phyloP scores from a whole-genome alignment of 2,113 vertebrate genomes.

The Neolamprologus sp. region DNA sequence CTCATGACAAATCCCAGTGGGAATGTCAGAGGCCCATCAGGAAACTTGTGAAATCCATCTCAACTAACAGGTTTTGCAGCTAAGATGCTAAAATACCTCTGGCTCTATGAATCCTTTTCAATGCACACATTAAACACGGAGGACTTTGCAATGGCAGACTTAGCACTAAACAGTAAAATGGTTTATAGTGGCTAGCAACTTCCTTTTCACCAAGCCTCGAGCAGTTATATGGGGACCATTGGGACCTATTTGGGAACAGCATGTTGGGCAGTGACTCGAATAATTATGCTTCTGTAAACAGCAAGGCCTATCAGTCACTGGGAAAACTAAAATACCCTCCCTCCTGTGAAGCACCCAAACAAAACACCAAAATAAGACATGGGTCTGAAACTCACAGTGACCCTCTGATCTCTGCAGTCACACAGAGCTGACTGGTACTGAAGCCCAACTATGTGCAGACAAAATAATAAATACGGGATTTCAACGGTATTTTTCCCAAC shows the following conservation, averaged over 20 bases:
- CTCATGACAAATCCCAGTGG: conserved; percentile 50
- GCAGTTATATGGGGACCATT: neutral
- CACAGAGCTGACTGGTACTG: neutral
- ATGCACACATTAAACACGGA: neutral
- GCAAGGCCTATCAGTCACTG: conserved; percentile 28
- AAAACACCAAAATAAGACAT: conserved; percentile 46
- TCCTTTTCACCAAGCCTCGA: neutral
- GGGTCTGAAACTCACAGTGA: conserved; percentile 11
- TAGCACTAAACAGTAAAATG: conserved; percentile 12
- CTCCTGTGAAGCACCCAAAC: conserved; percentile 35
- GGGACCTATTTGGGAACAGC: conserved; percentile 31
- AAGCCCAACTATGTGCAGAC: neutral
- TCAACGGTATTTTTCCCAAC: neutral
- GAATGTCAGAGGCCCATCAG: conserved; percentile 41
- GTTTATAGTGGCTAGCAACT: conserved; percentile 19
- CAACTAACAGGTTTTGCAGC: neutral
- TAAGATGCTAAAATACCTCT: conserved; percentile 32
- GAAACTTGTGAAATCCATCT: conserved; percentile 57
- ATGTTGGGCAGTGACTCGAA: conserved; percentile 32
- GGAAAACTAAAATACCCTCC: conserved; percentile 46
- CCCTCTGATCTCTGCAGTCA: conserved; percentile 26
- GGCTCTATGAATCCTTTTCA: neutral
- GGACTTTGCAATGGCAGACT: neutral
- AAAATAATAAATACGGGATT: neutral
- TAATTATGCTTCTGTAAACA: conserved; percentile 59